phyloP scores from a whole-genome alignment of 92 coral and sea anemone species.

The Porites divaricata region DNA sequence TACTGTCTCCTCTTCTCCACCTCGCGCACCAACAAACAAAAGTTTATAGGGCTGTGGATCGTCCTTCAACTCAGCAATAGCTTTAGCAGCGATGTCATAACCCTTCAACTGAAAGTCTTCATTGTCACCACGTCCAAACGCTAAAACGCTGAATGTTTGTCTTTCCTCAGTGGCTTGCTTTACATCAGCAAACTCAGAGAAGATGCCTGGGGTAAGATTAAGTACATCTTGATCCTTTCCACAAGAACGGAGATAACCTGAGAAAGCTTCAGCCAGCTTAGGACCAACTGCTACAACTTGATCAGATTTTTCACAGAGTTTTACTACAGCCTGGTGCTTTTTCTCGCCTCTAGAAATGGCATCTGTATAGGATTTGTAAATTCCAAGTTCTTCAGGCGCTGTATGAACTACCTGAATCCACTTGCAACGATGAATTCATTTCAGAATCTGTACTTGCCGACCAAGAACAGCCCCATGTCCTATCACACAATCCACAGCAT shows the following conservation, averaged over 20 bases:
- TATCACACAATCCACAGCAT: not conserved
- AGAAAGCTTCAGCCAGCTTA: too few relatives aligned
- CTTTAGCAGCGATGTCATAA: not conserved
- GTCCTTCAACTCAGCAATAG: not conserved
- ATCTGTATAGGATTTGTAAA: not conserved
- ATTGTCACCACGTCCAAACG: not conserved
- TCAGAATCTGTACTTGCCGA: not conserved
- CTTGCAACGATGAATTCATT: not conserved
- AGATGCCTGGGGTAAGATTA: too few relatives aligned
- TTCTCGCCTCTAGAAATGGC: not conserved
- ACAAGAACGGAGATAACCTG: too few relatives aligned
- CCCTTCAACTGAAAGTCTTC: not conserved
- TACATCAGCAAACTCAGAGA: too few relatives aligned
- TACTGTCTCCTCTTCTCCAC: not conserved
- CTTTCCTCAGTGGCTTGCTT: not conserved
- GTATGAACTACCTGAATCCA: constrained; percentile 8
- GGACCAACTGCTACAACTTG: not conserved
- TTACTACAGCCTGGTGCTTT: not conserved
- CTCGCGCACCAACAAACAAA: not conserved
- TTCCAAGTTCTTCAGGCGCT: not conserved
- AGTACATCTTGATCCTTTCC: too few relatives aligned
- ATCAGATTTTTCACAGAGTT: not conserved
- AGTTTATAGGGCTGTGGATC: not conserved
- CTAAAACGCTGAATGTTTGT: not conserved
- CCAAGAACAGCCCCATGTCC: not conserved